Evolutionary conservation across 2,113 vertebrate species (phyloP), one percentile per base, ranked within the genome.

Genomic region (Cranoglanis bouderius): DNA sequence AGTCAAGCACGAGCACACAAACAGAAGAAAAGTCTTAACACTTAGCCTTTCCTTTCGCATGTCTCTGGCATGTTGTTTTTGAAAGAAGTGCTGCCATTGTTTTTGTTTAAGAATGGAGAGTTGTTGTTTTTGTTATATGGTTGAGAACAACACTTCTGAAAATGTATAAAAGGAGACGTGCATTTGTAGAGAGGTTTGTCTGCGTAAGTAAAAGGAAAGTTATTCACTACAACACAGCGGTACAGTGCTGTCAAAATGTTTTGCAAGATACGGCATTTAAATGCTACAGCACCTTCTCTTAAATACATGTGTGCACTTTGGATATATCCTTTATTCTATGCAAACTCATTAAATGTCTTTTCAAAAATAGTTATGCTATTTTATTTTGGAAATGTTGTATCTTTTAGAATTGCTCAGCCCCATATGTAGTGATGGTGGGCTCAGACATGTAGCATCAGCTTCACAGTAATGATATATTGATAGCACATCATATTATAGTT

Each of bases 31-130:
- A 87, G 90, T 87, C 90, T 91, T 85, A 82, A 87, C 65, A 82
- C 85, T 87, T 88, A 90, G 90, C 85, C 89, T 91, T 88, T 91
- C 78, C 59, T 21, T 78, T 87, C 65, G 67, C 43, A 84, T 63
- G 78, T 72, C 84, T n/a, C 80, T 88, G 89, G 84, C 81, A 35
- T 83, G 78, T 88, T 84, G 86, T 85, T 78, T 59, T 85, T 67
- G 38, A 82, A 82, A 70, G 35, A 40, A 70, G 87, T 16, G 5
- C 24, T 77, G 87, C 55, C 85, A 75, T 88, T 55, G 46, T 53
- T 61, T 80, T 85, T 85, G 82, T 61, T 81, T 65, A 80, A 90
- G 78, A 35, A 67, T 24, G 46, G 61, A 80, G 61, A 55, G n/a
- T n/a, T n/a, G n/a, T 3, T 3, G 6, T 80, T 70, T 81, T 29